These are phyloP conservation scores for Meganola albula DNA, from an alignment of 2,888 invertebrate species.

Conservation along the genomic window DNA sequence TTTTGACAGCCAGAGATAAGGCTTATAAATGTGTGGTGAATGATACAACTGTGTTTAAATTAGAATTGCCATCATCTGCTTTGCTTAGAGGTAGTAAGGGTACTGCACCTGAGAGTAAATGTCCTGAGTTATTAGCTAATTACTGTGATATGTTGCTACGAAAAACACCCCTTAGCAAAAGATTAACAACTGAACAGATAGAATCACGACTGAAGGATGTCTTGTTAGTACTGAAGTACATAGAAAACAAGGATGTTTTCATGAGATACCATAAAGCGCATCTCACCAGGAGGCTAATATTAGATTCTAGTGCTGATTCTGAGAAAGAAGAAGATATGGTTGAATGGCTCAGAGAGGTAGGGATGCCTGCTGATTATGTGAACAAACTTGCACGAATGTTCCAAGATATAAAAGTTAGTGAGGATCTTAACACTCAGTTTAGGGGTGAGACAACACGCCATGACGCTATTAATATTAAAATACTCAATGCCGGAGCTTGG, in stretches of 20 bases:
- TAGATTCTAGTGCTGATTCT: constrained; percentile 98
- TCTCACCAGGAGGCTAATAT: constrained; percentile 93
- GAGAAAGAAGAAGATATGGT: constrained; percentile 99
- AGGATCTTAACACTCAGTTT: constrained; percentile 97
- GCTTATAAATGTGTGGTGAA: constrained; percentile 98
- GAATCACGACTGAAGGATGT: constrained; percentile 95
- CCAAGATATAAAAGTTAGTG: constrained; percentile 98
- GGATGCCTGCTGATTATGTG: constrained; percentile 99
- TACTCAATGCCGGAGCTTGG: constrained; percentile 99
- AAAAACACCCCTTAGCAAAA: constrained; percentile 96
- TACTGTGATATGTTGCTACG: constrained; percentile 99
- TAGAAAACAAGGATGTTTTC: constrained; percentile 99
- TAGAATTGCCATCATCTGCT: constrained; percentile 81
- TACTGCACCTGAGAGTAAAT: constrained; percentile 95
- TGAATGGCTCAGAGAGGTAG: constrained; percentile 97
- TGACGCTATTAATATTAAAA: constrained; percentile 98
- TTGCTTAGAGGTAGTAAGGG: constrained; percentile 80
- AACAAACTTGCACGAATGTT: constrained; percentile 99
- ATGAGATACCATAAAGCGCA: constrained; percentile 99
- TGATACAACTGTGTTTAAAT: constrained; percentile 94
- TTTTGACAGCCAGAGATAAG: constrained; percentile 98
- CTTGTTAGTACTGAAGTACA: constrained; percentile 97
- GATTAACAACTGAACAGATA: constrained; percentile 97
- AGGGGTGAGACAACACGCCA: constrained; percentile 87
- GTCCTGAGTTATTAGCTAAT: constrained; percentile 98